phyloP scores from a whole-genome alignment of 2,113 vertebrate species.

The Alaudala cheleensis region DNA sequence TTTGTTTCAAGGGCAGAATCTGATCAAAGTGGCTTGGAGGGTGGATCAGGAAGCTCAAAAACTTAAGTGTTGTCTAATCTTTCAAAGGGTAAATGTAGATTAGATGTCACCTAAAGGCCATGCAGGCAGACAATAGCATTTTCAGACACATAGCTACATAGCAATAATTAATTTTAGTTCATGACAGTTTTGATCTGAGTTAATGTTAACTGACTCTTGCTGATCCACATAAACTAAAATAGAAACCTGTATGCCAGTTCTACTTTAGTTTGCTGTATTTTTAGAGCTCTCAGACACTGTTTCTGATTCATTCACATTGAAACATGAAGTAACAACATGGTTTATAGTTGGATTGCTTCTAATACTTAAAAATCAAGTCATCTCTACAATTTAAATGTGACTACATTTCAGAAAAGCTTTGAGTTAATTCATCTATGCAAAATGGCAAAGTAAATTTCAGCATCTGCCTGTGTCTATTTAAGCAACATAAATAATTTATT shows the following conservation, averaged over 20 bases:
- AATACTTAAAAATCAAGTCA: neutral
- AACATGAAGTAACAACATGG: neutral
- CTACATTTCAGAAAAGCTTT: neutral
- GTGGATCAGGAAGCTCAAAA: neutral
- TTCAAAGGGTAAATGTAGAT: neutral
- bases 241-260: neutral
- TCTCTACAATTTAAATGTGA: neutral
- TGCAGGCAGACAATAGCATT: neutral
- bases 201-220: neutral
- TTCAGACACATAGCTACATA: neutral
- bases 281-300: neutral
- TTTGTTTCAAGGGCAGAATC: neutral
- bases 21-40: neutral
- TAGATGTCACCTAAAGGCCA: neutral
- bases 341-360: neutral
- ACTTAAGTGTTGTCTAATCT: neutral
- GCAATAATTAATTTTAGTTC: neutral
- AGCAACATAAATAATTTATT: neutral
- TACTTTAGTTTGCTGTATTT: neutral
- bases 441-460: neutral
- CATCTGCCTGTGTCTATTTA: neutral
- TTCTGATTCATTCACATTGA: neutral
- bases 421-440: neutral
- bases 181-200: neutral
- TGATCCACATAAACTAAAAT: neutral